phyloP scores from a whole-genome alignment of 2,888 invertebrate species.

The Heteropelma amictum region DNA sequence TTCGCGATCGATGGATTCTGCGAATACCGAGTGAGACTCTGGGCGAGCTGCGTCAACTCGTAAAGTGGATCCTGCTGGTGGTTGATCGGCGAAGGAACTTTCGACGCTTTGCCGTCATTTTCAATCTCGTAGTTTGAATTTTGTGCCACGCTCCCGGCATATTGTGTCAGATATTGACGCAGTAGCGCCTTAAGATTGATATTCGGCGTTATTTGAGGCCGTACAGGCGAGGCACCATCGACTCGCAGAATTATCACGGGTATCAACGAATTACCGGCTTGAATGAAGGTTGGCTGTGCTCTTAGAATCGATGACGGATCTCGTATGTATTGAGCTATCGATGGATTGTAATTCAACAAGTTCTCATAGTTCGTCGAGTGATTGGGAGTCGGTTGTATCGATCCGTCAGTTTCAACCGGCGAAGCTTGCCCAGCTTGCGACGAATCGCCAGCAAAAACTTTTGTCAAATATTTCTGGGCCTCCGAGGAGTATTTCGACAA shows the following conservation, averaged over 20 bases:
- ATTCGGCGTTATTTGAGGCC: constrained; percentile 65
- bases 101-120: not conserved
- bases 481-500: constrained; percentile 64
- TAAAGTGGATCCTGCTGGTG: constrained; percentile 62
- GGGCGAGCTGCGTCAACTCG: constrained; percentile 69
- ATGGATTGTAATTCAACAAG: constrained; percentile 73
- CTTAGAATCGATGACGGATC: constrained; percentile 74
- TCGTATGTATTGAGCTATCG: constrained; percentile 74
- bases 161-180: constrained; percentile 73
- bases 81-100: not conserved
- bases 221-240: constrained; percentile 72
- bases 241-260: constrained; percentile 75
- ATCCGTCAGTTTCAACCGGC: not conserved
- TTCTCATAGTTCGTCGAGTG: constrained; percentile 63
- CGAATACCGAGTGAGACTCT: constrained; percentile 62
- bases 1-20: constrained; percentile 45
- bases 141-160: constrained; percentile 62
- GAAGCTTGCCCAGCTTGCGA: not conserved
- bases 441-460: constrained; percentile 58
- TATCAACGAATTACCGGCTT: constrained; percentile 73
- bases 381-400: too few species aligned
- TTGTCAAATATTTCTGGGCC: constrained; percentile 64
- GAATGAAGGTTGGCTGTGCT: constrained; percentile 75
- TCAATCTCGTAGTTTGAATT: constrained; percentile 64
- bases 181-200: constrained; percentile 74